Percentiles rank a stretch among this genome's conserved stretches.
These are phyloP conservation scores for Mus minutoides DNA, from an alignment of 2,797 vertebrate genomes.

Conservation along the genomic window DNA sequence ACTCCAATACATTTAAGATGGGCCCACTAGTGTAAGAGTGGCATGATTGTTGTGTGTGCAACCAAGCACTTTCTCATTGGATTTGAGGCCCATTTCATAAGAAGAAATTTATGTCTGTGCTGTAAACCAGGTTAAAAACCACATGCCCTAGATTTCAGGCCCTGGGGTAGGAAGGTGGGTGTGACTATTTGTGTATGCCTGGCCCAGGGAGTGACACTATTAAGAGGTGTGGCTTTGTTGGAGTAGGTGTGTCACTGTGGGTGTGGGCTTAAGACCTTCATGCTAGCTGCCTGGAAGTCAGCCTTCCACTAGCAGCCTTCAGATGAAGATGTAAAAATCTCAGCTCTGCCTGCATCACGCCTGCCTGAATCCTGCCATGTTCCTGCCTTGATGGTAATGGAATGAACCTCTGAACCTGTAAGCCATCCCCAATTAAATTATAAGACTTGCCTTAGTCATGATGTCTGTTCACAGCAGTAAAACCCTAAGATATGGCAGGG, in stretches of 20 bases:
- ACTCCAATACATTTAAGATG: background rate
- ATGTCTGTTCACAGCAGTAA: background rate
- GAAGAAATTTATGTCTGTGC: background rate
- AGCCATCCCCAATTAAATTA: background rate
- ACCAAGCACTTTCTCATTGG: background rate
- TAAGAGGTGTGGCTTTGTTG: background rate
- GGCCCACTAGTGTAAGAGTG: background rate
- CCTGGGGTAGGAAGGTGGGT: no score
- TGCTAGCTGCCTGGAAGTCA: background rate
- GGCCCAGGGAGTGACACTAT: background rate
- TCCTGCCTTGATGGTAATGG: no score
- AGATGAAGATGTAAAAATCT: no score
- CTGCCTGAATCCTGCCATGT: no score
- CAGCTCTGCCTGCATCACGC: no score
- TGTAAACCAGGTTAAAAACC: background rate
- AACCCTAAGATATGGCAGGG: background rate
- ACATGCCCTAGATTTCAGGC: background rate
- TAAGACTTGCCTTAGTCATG: background rate
- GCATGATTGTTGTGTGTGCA: background rate
- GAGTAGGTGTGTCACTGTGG: background rate
- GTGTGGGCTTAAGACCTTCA: background rate
- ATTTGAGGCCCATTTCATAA: background rate
- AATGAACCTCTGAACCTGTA: no score
- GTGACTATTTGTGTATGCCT: background rate
- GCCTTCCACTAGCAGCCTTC: background rate